phyloP scores from a whole-genome alignment of 2,888 invertebrate species.

The Bellardia bayeri region DNA sequence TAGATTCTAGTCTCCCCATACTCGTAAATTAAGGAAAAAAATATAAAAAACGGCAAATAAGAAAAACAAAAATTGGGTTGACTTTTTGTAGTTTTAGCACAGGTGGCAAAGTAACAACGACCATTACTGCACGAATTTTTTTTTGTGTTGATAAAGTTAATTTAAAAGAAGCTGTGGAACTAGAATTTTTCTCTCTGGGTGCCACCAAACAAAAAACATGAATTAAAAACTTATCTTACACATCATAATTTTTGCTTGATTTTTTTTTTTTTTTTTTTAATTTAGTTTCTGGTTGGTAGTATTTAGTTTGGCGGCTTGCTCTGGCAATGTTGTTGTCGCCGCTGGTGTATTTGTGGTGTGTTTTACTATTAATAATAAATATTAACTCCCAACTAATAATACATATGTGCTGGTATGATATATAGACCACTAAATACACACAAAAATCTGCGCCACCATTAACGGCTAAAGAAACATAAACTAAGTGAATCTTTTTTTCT shows the following conservation, averaged over 20 bases:
- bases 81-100: slow-evolving; percentile 49
- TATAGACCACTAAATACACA: slow-evolving; percentile 35
- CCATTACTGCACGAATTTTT: slow-evolving; percentile 3
- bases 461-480: slow-evolving; percentile 29
- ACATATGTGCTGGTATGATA: slow-evolving; percentile 23
- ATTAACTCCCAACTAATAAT: slow-evolving; percentile 35
- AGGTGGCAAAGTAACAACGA: slow-evolving; percentile 42
- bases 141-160: slow-evolving; percentile 2
- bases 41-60: slow-evolving; percentile 20
- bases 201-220: background rate
- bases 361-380: slow-evolving; percentile 43
- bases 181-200: slow-evolving; percentile 4
- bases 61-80: slow-evolving; percentile 45
- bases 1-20: background rate
- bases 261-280: background rate
- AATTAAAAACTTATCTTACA: slow-evolving; percentile 44
- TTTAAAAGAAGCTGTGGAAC: slow-evolving; percentile 33
- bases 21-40: slow-evolving; percentile 28
- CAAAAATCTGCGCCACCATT: slow-evolving; percentile 33
- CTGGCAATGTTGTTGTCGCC: slow-evolving; percentile 32
- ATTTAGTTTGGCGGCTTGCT: slow-evolving; percentile 10
- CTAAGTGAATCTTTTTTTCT: slow-evolving; percentile 30
- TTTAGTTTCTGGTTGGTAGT: slow-evolving; percentile 1
- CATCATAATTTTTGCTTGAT: slow-evolving; percentile 54
- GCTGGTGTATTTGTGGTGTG: slow-evolving; percentile 35